Evolutionary conservation across 2,797 vertebrate species (phyloP), one percentile per base, ranked within the genome.

Genomic region (Sebastes hubbsi): DNA sequence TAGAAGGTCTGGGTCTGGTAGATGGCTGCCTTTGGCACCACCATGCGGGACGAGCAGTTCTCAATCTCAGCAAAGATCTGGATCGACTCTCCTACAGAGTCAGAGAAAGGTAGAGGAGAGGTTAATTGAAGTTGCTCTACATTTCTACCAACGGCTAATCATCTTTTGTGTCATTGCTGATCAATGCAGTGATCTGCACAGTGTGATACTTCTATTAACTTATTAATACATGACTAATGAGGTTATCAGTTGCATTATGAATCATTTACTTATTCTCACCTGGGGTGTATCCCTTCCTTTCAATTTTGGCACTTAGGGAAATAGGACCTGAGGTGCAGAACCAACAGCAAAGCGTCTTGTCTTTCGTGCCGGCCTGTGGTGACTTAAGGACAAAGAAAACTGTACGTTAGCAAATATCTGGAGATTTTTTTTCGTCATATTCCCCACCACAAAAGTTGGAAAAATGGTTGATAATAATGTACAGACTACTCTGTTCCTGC

Each of bases 301-400:
- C 98, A 70, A 99, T 99, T 98, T 99, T 99, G 98, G 98, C 98
- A 99, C 98, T 99, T 99, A 99, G 95, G 96, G 98, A 99, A 96
- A 99, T 99, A 92, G 98, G 98, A 97, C 98, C 98, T 98, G 98
- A 99, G 98, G 98, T 99, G 96, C 98, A 99, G 96, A 99, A 97
- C 98, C 98, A 99, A 95, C 98, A 99, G 96, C 98, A 99, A 84
- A 99, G 96, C 6, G 98, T 99, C 95, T 99, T 99, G 95, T 99
- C 98, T 97, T 99, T 99, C 81, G 98, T 99, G 95, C 98, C 98
- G 90, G 98, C 98, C 96, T 99, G 98, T 94, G 98, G 98, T 95
- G 98, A 98, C 98, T 99, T 92, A 29, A 91, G 82, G 80, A 75
- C 54, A 74, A 70, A 70, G 36, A 55, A 38, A 24, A 75, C 38